Evolutionary conservation across 2,888 invertebrate genomes (phyloP).

Genomic region (Amblyjoppa fuscipennis): DNA sequence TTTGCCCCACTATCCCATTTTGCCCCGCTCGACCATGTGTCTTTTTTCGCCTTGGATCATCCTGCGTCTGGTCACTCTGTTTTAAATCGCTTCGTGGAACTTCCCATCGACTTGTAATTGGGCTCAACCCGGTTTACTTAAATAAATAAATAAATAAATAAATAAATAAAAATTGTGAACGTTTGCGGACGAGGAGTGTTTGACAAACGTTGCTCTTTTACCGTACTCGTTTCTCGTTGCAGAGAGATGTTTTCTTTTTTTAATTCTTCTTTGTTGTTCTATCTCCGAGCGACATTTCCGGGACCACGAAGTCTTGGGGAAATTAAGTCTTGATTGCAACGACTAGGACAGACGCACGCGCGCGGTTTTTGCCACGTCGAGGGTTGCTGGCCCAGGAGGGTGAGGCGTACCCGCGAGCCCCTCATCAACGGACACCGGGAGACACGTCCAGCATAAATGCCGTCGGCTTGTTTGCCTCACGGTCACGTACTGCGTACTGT

Average conservation of each 20-base stretch:
- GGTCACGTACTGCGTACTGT: slow-evolving; percentile 55
- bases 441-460: slow-evolving; percentile 58
- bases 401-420: not conserved
- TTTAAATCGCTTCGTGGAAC: no score
- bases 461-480: slow-evolving; percentile 38
- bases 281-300: not conserved
- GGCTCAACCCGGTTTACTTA: no score
- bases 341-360: slow-evolving; percentile 14
- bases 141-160: not conserved
- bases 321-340: slow-evolving; percentile 53
- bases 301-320: slow-evolving; percentile 44
- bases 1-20: no score
- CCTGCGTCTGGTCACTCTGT: no score
- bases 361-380: slow-evolving; percentile 24
- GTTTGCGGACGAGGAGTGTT: not conserved
- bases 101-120: no score
- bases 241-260: not conserved
- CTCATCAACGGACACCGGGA: slow-evolving; percentile 57
- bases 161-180: not conserved
- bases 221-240: not conserved
- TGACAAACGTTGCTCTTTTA: not conserved
- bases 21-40: no score
- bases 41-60: no score
- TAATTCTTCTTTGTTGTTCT: not conserved
- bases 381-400: not conserved